Evolutionary conservation across 2,113 vertebrate species (phyloP), one percentile per base, ranked within the genome.

Genomic region (Strix aluco): DNA sequence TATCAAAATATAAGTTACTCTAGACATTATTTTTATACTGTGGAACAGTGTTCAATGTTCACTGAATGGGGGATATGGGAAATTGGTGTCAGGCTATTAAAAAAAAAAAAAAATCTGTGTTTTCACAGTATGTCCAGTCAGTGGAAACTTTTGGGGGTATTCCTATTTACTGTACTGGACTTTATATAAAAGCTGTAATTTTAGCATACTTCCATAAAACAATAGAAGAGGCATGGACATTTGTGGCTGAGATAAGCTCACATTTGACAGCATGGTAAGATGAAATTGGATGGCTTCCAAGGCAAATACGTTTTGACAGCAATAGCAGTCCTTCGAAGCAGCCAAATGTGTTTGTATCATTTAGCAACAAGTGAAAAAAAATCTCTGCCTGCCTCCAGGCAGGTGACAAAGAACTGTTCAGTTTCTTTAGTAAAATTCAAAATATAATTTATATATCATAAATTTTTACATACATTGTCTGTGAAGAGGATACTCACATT

Each of bases 251-350:
- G 93, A 96, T 94, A 95, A 94, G 74, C 88, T 77, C 46, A 36
- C 30, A 5, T 49, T 57, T 86, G 92, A 75, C 63, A 84, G 38
- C 27, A 13, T 32, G 55, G 69, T 55, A 71, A 66, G 81, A 40
- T 92, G 72, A 61, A 88, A 88, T 34, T 95, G 96, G 93, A 34
- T 54, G 52, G 26, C 19, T 88, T 85, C 96, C 96, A 96, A 96
- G 62, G 46, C 58, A 94, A 92, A 94, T 66, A 84, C 8, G 1
- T 73, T 90, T 51, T 15, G 36, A 78, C 30, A 92, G 82, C 70
- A 74, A 11, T 22, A 81, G 61, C 81, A 59, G 40, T 36, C 65
- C 65, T 88, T 74, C 69, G 20, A 13, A 95, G 71, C 52, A 62
- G 81, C 38, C 73, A 80, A 81, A 40, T 79, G 20, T 15, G 30